A percentile compares a stretch with the other conserved stretches of the same genome.
These are phyloP conservation scores for Drosophila buzzatii DNA, from an alignment of 2,888 invertebrate species.

Conservation along the genomic window DNA sequence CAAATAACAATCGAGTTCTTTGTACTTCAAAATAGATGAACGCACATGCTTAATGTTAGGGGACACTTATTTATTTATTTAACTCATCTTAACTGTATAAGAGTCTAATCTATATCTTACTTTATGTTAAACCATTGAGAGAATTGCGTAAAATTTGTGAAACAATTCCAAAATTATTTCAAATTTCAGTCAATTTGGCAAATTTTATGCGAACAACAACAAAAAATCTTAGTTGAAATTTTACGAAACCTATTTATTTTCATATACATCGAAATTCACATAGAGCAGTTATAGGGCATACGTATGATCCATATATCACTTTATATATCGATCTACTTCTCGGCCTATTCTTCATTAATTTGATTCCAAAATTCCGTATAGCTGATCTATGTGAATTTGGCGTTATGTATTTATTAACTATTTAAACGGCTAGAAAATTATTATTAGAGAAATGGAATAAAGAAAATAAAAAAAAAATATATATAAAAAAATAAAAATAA, in stretches of 20 bases:
- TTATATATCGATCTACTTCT: not conserved
- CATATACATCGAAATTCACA: constrained; percentile 45
- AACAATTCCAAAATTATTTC: constrained; percentile 3
- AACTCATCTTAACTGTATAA: constrained; percentile 33
- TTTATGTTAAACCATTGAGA: constrained; percentile 15
- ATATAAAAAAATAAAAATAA: not conserved
- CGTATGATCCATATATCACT: not conserved
- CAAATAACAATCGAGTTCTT: constrained; percentile 26
- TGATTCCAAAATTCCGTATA: constrained; percentile 22
- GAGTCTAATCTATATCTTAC: constrained; percentile 24
- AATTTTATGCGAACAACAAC: constrained; percentile 28
- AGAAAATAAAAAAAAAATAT: constrained; percentile 7
- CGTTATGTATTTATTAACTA: constrained; percentile 45
- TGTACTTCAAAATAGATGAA: constrained; percentile 22
- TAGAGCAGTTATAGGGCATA: constrained; percentile 39
- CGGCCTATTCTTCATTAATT: constrained; percentile 3
- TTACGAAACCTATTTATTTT: constrained; percentile 10
- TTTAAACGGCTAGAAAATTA: constrained; percentile 60
- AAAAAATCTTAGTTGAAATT: constrained; percentile 49
- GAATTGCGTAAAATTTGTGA: constrained; percentile 16
- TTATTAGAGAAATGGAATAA: constrained; percentile 51
- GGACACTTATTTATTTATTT: constrained; percentile 65
- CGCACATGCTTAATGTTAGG: constrained; percentile 63
- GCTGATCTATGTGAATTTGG: constrained; percentile 56
- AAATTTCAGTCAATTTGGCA: constrained; percentile 29